Percentiles rank a stretch among this genome's conserved stretches.
Evolutionary conservation across 2,113 vertebrate genomes (phyloP).

Genomic region (Falco punctatus): DNA sequence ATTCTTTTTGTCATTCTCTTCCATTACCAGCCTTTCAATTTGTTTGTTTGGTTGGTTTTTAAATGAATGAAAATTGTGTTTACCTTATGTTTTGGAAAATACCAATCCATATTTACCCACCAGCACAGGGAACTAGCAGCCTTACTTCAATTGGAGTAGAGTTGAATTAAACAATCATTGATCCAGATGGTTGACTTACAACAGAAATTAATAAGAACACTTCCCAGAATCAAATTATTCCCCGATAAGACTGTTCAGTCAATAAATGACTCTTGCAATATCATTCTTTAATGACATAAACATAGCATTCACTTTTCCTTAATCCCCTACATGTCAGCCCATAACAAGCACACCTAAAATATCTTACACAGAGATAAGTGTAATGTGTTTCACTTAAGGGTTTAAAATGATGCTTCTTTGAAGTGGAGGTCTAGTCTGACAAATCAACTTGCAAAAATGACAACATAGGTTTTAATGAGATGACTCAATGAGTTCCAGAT

Average conservation of each 20-base stretch:
- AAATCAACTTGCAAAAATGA: background rate
- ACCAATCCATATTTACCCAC: conserved; percentile 9
- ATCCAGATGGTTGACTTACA: conserved; percentile 20
- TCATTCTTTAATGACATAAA: background rate
- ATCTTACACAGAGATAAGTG: background rate
- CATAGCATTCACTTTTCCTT: background rate
- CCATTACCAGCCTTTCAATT: background rate
- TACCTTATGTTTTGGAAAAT: background rate
- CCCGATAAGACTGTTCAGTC: conserved; percentile 1
- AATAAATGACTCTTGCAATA: conserved; percentile 19
- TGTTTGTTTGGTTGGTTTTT: background rate
- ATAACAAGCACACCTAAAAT: background rate
- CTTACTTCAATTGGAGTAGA: background rate
- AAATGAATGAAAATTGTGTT: conserved; percentile 9
- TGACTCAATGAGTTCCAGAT: background rate
- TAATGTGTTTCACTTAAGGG: background rate
- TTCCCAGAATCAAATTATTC: conserved; percentile 44
- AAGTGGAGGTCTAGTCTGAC: background rate
- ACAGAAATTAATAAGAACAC: conserved; percentile 31
- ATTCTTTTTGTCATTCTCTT: background rate
- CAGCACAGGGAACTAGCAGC: conserved; percentile 7
- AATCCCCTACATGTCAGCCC: background rate
- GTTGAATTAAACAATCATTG: conserved; percentile 45
- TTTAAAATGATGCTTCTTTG: background rate
- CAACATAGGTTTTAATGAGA: background rate